phyloP scores from a whole-genome alignment of 2,797 vertebrate species.

The Eurystomus glaucurus region DNA sequence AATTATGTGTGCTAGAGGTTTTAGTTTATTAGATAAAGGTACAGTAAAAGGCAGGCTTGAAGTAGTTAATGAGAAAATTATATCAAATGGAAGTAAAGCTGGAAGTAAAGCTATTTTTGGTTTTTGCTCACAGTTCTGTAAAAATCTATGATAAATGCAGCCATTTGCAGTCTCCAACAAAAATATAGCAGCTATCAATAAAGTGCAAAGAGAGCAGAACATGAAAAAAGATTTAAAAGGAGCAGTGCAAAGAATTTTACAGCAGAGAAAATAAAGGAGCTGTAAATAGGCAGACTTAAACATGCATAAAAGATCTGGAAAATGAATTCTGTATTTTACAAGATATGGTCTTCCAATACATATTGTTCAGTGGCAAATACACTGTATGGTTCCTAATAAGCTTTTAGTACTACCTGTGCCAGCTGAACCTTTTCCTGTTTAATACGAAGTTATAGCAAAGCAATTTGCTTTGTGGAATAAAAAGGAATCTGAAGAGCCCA shows the following conservation, averaged over 20 bases:
- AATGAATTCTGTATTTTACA: conserved; percentile 52
- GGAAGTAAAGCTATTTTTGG: background rate
- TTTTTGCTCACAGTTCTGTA: background rate
- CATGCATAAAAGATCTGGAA: conserved; percentile 27
- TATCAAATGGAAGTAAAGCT: background rate
- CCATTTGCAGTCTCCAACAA: conserved; percentile 17
- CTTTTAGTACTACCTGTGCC: conserved; percentile 57
- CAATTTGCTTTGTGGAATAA: conserved; percentile 81
- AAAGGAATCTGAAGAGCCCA: conserved; percentile 68
- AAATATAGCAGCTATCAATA: conserved; percentile 57
- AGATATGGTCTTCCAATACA: background rate
- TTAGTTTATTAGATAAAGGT: background rate
- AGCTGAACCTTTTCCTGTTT: conserved; percentile 62
- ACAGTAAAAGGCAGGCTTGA: background rate
- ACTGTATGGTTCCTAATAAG: conserved; percentile 49
- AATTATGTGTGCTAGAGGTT: background rate
- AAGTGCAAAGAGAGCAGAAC: conserved; percentile 1
- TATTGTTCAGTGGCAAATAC: conserved; percentile 7
- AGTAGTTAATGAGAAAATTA: background rate
- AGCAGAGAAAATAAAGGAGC: background rate
- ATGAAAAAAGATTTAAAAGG: background rate
- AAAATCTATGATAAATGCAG: background rate
- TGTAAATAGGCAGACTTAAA: conserved; percentile 6
- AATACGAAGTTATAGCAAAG: conserved; percentile 59
- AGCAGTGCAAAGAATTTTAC: background rate